Evolutionary conservation across 2,888 invertebrate species (phyloP).

Genomic region (Drosophila histrio): DNA sequence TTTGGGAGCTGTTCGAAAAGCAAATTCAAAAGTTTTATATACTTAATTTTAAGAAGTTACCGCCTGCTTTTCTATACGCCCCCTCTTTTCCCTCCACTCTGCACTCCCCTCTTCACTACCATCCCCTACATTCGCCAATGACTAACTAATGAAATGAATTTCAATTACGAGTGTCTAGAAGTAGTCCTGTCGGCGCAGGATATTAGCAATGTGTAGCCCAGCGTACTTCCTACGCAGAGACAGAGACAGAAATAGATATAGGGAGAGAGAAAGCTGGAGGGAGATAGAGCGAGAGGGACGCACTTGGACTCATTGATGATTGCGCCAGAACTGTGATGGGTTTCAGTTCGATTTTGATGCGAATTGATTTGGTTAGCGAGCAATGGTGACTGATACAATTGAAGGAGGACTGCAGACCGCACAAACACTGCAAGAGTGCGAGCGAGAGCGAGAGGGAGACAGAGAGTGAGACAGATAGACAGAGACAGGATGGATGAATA

Average conservation of each 20-base stretch:
- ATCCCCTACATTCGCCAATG: no score
- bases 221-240: conserved; percentile 71
- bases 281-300: background rate
- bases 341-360: conserved; percentile 63
- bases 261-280: background rate
- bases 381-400: conserved; percentile 58
- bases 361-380: conserved; percentile 73
- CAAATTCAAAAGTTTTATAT: conserved; percentile 12
- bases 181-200: conserved; percentile 52
- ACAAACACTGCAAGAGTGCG: background rate
- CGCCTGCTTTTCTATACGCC: background rate
- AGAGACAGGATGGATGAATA: conserved; percentile 67
- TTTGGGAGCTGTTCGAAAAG: background rate
- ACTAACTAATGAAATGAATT: conserved; percentile 66
- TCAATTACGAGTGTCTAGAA: conserved; percentile 57
- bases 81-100: background rate
- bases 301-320: conserved; percentile 42
- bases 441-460: background rate
- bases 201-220: conserved; percentile 76
- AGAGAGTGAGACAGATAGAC: conserved; percentile 13
- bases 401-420: conserved; percentile 15
- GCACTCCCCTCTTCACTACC: no score
- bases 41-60: conserved; percentile 23
- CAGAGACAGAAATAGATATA: conserved; percentile 11
- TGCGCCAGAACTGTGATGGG: conserved; percentile 47